A percentile compares a stretch with the other conserved stretches of the same genome.
phyloP scores from a whole-genome alignment of 2,113 vertebrate genomes.

The Eublepharis macularius region DNA sequence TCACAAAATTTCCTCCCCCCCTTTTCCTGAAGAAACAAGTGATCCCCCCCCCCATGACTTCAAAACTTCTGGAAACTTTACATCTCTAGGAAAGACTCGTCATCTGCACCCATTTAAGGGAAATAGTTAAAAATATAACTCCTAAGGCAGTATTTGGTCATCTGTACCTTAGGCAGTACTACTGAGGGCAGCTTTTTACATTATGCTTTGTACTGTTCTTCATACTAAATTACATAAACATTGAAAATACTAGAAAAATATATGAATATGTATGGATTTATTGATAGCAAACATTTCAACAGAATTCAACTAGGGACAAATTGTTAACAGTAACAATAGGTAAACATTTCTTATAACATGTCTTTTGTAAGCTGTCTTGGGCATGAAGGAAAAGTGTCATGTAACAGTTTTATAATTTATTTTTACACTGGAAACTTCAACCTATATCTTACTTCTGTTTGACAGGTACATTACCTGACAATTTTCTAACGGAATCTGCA shows the following conservation, averaged over 20 bases:
- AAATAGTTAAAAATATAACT: no score
- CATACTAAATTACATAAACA: background rate
- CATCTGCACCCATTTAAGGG: no score
- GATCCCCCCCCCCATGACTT: no score
- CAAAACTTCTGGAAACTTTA: no score
- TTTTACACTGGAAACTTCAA: background rate
- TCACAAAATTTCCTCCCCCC: no score
- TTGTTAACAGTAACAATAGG: background rate
- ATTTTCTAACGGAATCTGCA: background rate
- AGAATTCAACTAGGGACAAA: background rate
- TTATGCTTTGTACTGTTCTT: background rate
- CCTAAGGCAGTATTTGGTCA: no score
- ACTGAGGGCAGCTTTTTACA: background rate
- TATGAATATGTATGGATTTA: background rate
- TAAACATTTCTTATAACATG: background rate
- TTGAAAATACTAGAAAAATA: background rate
- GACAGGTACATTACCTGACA: background rate
- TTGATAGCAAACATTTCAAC: no score
- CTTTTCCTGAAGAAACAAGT: no score
- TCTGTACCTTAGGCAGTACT: background rate
- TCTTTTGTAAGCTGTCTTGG: no score
- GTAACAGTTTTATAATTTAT: background rate
- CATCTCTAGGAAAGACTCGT: no score
- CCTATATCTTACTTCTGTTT: background rate
- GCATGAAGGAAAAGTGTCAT: no score